Base-by-base conservation (phyloP, 2,113 vertebrate genomes). In the Pelecanus crispus region DNA sequence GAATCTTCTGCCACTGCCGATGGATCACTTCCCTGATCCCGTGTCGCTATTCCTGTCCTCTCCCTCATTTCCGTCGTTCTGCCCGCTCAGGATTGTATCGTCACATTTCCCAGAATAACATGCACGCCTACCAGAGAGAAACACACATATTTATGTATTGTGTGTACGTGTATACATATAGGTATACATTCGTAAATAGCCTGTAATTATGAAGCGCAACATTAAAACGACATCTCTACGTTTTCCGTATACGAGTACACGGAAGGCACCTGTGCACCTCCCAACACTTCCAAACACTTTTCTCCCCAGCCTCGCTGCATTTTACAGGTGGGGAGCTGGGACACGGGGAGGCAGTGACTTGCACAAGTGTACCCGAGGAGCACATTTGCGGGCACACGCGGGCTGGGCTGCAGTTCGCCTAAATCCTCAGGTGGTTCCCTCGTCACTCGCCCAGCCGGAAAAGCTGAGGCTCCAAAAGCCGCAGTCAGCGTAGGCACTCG, bases 91-190 rank as follows among this genome's bases (percentile, higher is more conserved):
- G 25, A 25, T 58, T 56, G 61, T 52, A 7, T 34, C 15, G 42
- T 31, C 42, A 31, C 5, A 56, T 50, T 56, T 81, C 53, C 49
- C 53, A n/a, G 42, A 34, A 34, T 2, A 72, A 11, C 18, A 58
- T 1, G 1, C 20, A 7, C 19, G 21, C 0, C 1, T 45, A 26
- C 26, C 25, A 24, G 66, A 47, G 44, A 82, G 73, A 79, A 47
- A 31, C 11, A 40, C 3, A 1, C 3, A 2, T 2, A 13, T 14
- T 59, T 45, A 31, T 31, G 8, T 31, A 6, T 3, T 6, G 29
- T 28, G 13, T 18, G 25, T 18, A 20, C 19, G 9, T 31, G 4
- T 36, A 5, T 63, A 10, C 20, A 10, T 24, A 3, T 8, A 74
- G 11, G 14, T 18, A 20, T 16, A n/a, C 2, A 3, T 52, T 47